These are phyloP conservation scores for Escarpia spicata DNA, from an alignment of 2,888 invertebrate species.

Conservation along the genomic window DNA sequence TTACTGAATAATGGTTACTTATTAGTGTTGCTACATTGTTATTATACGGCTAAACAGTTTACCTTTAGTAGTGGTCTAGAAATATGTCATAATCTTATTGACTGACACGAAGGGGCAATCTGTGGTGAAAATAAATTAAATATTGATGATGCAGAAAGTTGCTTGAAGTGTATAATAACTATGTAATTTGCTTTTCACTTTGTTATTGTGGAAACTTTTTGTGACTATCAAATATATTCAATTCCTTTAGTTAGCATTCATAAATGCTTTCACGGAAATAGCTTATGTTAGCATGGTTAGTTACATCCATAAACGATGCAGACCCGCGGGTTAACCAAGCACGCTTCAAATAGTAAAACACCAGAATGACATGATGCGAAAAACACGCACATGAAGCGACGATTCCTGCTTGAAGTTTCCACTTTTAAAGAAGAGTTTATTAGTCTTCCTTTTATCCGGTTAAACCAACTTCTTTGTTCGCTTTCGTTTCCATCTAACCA, in stretches of 20 bases:
- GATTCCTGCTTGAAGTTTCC: not conserved
- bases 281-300: not conserved
- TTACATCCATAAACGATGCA: not conserved
- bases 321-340: not conserved
- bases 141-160: not conserved
- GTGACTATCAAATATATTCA: not conserved
- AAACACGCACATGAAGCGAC: not conserved
- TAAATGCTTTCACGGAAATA: not conserved
- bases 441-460: not conserved
- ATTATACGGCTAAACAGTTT: too few species aligned
- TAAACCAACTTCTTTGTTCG: not conserved
- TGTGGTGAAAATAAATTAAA: not conserved
- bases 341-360: not conserved
- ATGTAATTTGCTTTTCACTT: not conserved
- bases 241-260: not conserved
- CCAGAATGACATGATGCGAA: not conserved
- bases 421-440: conserved; percentile 3
- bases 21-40: not conserved
- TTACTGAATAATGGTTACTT: not conserved
- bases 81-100: not conserved
- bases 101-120: not conserved
- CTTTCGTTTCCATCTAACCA: not conserved
- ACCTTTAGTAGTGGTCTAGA: not conserved
- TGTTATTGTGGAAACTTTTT: not conserved
- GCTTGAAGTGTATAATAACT: not conserved